phyloP scores from a whole-genome alignment of 2,888 invertebrate genomes.

The Cryptus armator region DNA sequence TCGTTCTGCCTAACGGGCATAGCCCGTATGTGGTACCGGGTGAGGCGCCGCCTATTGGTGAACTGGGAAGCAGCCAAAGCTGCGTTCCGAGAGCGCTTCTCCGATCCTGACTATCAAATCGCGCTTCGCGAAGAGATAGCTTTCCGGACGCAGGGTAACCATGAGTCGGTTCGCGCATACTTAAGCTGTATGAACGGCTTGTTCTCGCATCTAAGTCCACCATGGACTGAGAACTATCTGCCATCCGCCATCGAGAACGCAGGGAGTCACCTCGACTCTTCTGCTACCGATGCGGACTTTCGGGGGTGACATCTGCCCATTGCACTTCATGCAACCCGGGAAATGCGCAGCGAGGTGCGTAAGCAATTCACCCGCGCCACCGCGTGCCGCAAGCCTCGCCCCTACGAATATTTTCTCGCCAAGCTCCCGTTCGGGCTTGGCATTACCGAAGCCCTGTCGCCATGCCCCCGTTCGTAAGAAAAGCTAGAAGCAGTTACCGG shows the following conservation, averaged over 20 bases:
- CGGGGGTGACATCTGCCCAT: neutral
- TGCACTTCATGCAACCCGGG: neutral
- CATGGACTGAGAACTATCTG: no score
- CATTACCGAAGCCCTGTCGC: no score
- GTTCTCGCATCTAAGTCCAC: no score
- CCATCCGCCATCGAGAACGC: neutral
- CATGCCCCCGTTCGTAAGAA: no score
- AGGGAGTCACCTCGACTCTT: neutral
- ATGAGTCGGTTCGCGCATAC: neutral
- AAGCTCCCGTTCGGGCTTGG: no score
- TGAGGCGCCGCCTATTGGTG: neutral
- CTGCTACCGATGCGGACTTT: slow-evolving; percentile 29
- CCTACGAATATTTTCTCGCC: no score
- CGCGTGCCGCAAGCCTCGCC: no score
- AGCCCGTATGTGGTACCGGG: slow-evolving; percentile 8
- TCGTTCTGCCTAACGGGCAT: slow-evolving; percentile 16
- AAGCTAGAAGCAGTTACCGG: no score
- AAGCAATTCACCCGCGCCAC: no score
- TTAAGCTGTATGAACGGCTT: no score
- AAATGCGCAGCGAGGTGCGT: neutral
- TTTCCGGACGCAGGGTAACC: slow-evolving; percentile 15
- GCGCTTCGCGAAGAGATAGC: slow-evolving; percentile 38
- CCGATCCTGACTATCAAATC: no score
- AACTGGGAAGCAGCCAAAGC: slow-evolving; percentile 3
- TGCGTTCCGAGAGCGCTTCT: no score